These are phyloP conservation scores for Watsonalla binaria DNA, from an alignment of 2,888 invertebrate genomes.

Conservation along the genomic window DNA sequence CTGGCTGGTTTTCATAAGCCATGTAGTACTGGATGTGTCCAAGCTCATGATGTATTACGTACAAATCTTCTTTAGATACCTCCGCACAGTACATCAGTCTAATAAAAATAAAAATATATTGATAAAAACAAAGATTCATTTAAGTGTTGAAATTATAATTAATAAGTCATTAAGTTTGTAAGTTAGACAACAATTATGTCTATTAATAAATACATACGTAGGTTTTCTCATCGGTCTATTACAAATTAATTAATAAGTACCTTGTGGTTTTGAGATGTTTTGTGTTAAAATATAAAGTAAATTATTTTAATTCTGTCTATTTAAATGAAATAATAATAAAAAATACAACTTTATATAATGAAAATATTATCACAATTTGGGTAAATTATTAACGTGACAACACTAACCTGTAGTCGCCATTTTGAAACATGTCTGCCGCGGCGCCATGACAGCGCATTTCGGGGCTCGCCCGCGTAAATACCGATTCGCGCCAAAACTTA, in stretches of 20 bases:
- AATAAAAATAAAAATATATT: conserved; percentile 29
- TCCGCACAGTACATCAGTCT: conserved; percentile 83
- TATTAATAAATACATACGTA: too few species aligned
- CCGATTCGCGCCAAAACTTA: conserved; percentile 81
- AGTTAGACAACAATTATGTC: too few species aligned
- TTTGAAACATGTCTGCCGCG: conserved; percentile 84
- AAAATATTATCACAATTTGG: neutral
- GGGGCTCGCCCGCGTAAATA: conserved; percentile 48
- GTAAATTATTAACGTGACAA: conserved; percentile 5
- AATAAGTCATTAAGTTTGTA: too few species aligned
- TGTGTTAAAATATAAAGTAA: conserved; percentile 1
- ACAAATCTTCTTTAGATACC: conserved; percentile 79
- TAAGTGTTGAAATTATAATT: too few species aligned
- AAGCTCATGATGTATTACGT: conserved; percentile 85
- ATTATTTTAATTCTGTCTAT: too few species aligned
- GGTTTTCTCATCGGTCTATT: too few species aligned
- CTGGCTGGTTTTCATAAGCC: conserved; percentile 81
- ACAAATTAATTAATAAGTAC: too few species aligned
- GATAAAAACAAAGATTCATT: too few species aligned
- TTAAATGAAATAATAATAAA: too few species aligned
- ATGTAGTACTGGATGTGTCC: conserved; percentile 87
- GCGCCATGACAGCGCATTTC: conserved; percentile 81
- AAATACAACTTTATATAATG: too few species aligned
- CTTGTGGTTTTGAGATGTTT: too few species aligned
- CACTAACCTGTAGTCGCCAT: conserved; percentile 81